Conservation (phyloP, 2,888 invertebrate genomes). For the Chrysomela aeneicollis region DNA sequence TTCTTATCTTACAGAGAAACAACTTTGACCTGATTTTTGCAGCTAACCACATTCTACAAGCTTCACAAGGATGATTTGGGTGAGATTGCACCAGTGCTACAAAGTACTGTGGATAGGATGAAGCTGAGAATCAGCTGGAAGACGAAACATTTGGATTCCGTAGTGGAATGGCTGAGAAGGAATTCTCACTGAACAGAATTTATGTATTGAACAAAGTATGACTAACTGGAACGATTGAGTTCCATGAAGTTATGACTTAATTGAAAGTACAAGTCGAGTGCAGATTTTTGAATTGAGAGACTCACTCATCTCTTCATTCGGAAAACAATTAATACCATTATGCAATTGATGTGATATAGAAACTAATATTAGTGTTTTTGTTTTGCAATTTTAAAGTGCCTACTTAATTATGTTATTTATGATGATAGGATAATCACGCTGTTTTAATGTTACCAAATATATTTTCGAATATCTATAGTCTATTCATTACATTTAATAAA, state of each 20-base stretch:
- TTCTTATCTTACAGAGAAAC: too few relatives aligned
- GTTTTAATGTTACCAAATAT: neutral
- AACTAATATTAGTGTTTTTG: neutral
- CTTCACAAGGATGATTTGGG: slow-evolving; percentile 54
- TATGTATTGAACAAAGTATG: too few relatives aligned
- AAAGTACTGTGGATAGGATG: slow-evolving; percentile 56
- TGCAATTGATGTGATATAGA: neutral
- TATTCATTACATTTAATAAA: neutral
- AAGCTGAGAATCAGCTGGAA: slow-evolving; percentile 56
- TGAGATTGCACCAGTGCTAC: slow-evolving; percentile 52
- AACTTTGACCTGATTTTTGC: slow-evolving; percentile 38
- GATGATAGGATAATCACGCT: neutral
- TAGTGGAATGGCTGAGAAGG: slow-evolving; percentile 52
- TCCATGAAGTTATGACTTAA: neutral
- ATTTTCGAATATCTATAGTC: neutral
- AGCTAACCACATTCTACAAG: slow-evolving; percentile 58
- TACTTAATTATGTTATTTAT: neutral
- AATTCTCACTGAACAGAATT: slow-evolving; percentile 35
- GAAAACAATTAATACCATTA: neutral
- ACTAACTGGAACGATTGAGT: too few relatives aligned
- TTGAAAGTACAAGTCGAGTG: neutral
- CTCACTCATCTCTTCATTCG: too few relatives aligned
- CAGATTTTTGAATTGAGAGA: too few relatives aligned
- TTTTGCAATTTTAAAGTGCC: neutral
- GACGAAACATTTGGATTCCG: slow-evolving; percentile 52